phyloP scores from a whole-genome alignment of 2,113 vertebrate genomes.

The Phasianus colchicus region DNA sequence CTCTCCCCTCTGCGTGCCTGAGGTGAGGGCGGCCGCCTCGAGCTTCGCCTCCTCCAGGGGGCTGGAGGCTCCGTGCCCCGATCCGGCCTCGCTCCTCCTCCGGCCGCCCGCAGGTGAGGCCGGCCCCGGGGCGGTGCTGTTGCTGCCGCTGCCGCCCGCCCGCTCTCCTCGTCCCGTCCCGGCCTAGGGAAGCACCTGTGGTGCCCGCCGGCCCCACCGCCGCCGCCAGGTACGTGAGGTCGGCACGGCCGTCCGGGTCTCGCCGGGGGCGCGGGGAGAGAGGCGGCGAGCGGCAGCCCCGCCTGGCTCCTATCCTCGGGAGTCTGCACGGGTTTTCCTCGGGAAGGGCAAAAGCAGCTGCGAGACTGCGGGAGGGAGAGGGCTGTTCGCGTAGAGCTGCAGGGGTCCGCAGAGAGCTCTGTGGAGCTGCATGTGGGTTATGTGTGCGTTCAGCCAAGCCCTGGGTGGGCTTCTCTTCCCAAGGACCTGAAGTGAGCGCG shows the following conservation, averaged over 20 bases:
- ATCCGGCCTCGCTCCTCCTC: background rate
- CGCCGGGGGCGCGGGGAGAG: background rate
- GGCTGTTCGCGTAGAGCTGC: too few relatives aligned
- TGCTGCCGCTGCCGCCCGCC: background rate
- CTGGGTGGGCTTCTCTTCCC: rapidly evolving
- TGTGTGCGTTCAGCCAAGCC: rapidly evolving
- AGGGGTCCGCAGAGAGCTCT: too few relatives aligned
- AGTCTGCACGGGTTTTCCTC: background rate
- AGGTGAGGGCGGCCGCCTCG: background rate
- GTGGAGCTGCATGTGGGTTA: rapidly evolving
- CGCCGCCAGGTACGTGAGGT: background rate
- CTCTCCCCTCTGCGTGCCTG: background rate
- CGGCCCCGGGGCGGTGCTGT: background rate
- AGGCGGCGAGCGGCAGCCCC: background rate
- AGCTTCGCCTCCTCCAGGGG: too few relatives aligned
- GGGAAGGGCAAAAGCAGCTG: background rate
- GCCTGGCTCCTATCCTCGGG: too few relatives aligned
- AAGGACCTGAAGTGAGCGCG: too few relatives aligned
- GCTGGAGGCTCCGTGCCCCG: too few relatives aligned
- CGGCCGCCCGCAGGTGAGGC: background rate
- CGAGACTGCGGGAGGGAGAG: background rate
- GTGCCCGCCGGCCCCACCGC: background rate
- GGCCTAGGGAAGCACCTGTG: background rate
- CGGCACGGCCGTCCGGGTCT: too few relatives aligned
- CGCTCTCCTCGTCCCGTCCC: too few relatives aligned